Evolutionary conservation across 2,113 vertebrate species (phyloP).

Genomic region (Pseudorasbora parva): DNA sequence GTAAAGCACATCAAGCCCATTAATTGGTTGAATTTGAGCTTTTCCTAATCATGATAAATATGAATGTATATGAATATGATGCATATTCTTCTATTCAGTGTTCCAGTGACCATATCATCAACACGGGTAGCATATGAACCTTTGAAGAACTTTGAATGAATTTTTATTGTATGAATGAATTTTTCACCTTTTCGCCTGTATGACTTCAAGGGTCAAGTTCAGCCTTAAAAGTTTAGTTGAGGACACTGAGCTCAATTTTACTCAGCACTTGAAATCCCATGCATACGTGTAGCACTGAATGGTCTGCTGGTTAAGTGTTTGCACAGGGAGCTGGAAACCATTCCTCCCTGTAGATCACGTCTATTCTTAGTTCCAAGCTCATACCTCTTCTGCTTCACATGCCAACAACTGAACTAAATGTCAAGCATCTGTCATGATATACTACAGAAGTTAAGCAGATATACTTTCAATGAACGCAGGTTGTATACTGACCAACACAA

Average conservation of each 20-base stretch:
- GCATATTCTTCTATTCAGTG: neutral
- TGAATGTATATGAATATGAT: too few relatives aligned
- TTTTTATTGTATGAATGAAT: too few relatives aligned
- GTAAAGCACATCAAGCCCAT: neutral
- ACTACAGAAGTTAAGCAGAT: slow-evolving; percentile 3
- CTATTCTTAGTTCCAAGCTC: slow-evolving; percentile 27
- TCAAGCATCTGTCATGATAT: slow-evolving; percentile 12
- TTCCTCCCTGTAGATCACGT: neutral
- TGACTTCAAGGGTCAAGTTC: slow-evolving; percentile 22
- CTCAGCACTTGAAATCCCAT: slow-evolving; percentile 21
- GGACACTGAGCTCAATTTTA: slow-evolving; percentile 20
- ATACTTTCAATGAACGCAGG: neutral
- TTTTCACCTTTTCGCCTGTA: neutral
- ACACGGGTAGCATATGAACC: neutral
- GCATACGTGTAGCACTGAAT: neutral
- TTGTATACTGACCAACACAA: neutral
- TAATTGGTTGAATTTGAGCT: neutral
- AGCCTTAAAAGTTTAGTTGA: slow-evolving; percentile 12
- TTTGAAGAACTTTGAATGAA: neutral
- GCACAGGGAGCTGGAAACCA: neutral
- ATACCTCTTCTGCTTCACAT: slow-evolving; percentile 25
- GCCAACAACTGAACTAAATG: slow-evolving; percentile 16
- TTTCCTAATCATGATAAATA: neutral
- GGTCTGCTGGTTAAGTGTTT: slow-evolving; percentile 14
- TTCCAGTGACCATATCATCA: neutral